Evolutionary conservation across 2,113 vertebrate species (phyloP), one percentile per base, ranked within the genome.

Genomic region (Xyrauchen texanus): DNA sequence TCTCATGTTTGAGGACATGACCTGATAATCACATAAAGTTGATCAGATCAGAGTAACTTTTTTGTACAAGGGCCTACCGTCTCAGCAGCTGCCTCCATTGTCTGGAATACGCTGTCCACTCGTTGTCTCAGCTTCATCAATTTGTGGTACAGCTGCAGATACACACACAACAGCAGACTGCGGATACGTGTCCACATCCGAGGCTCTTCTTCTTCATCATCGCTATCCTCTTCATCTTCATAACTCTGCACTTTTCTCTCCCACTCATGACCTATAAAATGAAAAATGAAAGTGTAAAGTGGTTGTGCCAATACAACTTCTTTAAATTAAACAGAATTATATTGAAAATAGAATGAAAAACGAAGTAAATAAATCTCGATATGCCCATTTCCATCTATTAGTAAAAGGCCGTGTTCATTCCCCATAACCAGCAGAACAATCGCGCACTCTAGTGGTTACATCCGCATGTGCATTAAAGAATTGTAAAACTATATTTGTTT

Each of bases 201-300:
- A 1, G 90, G 90, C 82, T 92, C 90, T 6, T 82, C 85, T 0
- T 82, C 84, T 0, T 90, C 89, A 0, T 34, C 21, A 34, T 92
- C 89, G 0, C 91, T 87, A 0, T 90, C 88, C 0, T 90, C 88
- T 0, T 92, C 89, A 0, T 91, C 88, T 82, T 91, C 90, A 0
- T 81, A 88, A 73, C 81, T 79, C 82, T 85, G 87, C 4, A 90
- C 81, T 70, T 80, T 83, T 81, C 72, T 68, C 82, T 91, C 90
- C 89, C 90, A 92, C 83, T 92, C 88, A 12, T 8, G 68, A 57
- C 85, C 91, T 93, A 81, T 49, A 8, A 45, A 9, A 77, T 49
- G 15, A 74, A 9, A 34, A n/a, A n/a, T n/a, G n/a, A n/a, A 1
- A 34, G 21, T 34, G 21, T 34, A 34, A 34, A 34, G 1, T 34